These are phyloP conservation scores for Sinocyclocheilus rhinocerous DNA, from an alignment of 2,113 vertebrate genomes.

Conservation along the genomic window DNA sequence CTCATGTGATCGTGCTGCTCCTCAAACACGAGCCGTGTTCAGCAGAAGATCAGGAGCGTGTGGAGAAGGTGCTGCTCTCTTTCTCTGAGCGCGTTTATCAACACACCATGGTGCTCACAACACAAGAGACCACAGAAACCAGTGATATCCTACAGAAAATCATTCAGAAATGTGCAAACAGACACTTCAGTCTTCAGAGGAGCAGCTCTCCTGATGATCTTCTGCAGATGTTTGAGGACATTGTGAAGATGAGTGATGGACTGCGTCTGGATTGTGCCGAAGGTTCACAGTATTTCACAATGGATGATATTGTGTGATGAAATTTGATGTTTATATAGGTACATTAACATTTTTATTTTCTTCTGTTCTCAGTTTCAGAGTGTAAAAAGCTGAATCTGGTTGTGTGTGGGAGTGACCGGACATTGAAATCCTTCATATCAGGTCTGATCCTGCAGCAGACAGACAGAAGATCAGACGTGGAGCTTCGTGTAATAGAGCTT, in stretches of 20 bases:
- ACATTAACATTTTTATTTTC: too few species aligned
- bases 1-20: slow-evolving; percentile 4
- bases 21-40: not conserved
- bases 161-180: not conserved
- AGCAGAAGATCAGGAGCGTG: not conserved
- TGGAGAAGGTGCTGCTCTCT: not conserved
- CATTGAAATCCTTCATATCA: too few species aligned
- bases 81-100: not conserved
- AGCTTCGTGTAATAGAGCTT: too few species aligned
- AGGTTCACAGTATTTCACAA: too few species aligned
- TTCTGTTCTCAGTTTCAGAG: too few species aligned
- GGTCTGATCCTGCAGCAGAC: too few species aligned
- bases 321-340: too few species aligned
- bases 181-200: slow-evolving; percentile 12
- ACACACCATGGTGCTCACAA: not conserved
- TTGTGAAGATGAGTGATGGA: not conserved
- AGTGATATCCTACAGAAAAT: not conserved
- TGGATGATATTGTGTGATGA: too few species aligned
- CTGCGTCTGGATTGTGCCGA: not conserved
- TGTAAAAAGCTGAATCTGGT: not conserved
- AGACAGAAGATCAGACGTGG: too few species aligned
- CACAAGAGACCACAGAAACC: not conserved
- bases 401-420: too few species aligned
- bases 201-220: slow-evolving; percentile 11
- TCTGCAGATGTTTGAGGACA: not conserved